phyloP scores from a whole-genome alignment of 2,888 invertebrate species.

The Eupithecia dodoneata region DNA sequence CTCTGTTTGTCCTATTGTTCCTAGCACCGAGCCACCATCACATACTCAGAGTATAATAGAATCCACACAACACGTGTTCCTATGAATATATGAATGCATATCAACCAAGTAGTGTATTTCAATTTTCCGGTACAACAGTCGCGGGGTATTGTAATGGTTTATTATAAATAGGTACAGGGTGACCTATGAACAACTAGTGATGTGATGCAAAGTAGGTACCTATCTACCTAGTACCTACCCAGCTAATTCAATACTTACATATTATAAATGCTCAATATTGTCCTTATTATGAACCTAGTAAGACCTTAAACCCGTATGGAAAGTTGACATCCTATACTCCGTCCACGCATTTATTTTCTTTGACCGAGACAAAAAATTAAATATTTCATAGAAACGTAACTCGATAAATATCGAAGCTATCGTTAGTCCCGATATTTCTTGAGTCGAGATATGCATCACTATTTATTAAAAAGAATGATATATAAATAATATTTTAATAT shows the following conservation, averaged over 20 bases:
- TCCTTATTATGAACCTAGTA: too few species aligned
- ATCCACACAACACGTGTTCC: constrained; percentile 58
- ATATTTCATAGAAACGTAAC: neutral
- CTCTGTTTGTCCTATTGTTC: constrained; percentile 12
- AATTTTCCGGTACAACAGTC: constrained; percentile 80
- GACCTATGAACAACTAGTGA: neutral
- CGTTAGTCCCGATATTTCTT: neutral
- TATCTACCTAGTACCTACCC: neutral
- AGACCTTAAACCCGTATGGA: neutral
- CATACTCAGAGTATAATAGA: constrained; percentile 46
- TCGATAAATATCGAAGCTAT: neutral
- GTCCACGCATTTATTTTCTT: neutral
- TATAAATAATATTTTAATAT: neutral
- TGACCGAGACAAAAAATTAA: neutral
- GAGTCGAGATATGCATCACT: neutral
- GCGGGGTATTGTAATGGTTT: constrained; percentile 55
- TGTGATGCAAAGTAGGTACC: neutral
- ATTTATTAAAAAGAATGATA: neutral
- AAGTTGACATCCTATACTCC: neutral
- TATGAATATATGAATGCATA: constrained; percentile 79
- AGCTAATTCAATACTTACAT: neutral
- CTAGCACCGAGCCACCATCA: constrained; percentile 8
- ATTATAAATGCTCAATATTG: neutral
- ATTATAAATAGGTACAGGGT: constrained; percentile 29
- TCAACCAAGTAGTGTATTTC: constrained; percentile 73